Evolutionary conservation across 1,140 invertebrate genomes (phyloP), one percentile per base, ranked within the genome.

Genomic region (Lucilia cuprina): DNA sequence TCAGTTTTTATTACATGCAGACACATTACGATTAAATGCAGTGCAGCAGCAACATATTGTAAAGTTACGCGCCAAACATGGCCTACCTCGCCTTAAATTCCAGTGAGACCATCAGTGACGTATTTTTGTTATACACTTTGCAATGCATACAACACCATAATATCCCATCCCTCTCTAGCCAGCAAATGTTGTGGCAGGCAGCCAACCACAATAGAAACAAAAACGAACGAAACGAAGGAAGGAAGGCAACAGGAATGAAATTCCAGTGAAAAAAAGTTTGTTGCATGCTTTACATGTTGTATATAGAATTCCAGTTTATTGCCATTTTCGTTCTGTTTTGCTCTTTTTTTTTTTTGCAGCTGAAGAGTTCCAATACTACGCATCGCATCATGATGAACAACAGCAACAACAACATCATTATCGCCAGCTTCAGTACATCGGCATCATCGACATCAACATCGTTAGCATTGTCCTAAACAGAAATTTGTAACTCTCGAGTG

Each of bases 61-160:
- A 80, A 80, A 80, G 77, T 80, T 80, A 80, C 77, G 77, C 77
- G 77, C 77, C 77, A 80, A 80, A 80, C 77, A 80, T 80, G 77
- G 77, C 77, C 77, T 80, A 80, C 77, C 77, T 80, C 77, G 77
- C 77, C 77, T 80, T 12, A 80, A 80, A 80, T 80, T 47, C n/a
- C 41, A 80, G 77, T 80, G 77, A 80, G 77, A 49, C 77, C 77
- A 80, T 80, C 77, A 80, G 77, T 80, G 77, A 80, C 47, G 77
- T 80, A 80, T 17, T 9, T 49, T 19, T 10, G 65, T 70, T 70
- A 21, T 70, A 70, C 65, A 70, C 65, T 70, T 60, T 70, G 65
- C 65, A 70, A 70, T 25, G 65, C 14, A 19, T 19, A 65, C 60
- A 1, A 30, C 3, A 30, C 25, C 41, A 41, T n/a, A n/a, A n/a